Conservation (phyloP, 2,888 invertebrate species). For the Congeria kusceri region DNA sequence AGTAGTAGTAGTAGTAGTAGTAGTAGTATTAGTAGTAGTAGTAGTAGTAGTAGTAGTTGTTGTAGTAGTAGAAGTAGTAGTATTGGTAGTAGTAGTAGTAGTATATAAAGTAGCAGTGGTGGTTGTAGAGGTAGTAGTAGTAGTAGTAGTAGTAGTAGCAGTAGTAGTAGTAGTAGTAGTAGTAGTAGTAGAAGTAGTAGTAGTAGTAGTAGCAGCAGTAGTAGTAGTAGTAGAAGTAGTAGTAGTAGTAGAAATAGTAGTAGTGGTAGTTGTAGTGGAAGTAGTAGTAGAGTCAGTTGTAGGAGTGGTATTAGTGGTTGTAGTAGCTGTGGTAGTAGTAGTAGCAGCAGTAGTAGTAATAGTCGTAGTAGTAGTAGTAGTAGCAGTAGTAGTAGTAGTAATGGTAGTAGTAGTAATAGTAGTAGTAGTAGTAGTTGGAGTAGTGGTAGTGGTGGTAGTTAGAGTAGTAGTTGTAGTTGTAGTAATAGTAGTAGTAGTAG, state of each 20-base stretch:
- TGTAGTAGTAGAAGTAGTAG: too few relatives aligned
- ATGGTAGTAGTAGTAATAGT: neutral
- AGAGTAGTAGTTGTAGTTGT: neutral
- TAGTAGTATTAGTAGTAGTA: too few relatives aligned
- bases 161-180: constrained; percentile 1
- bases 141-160: constrained; percentile 4
- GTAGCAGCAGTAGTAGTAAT: neutral
- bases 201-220: constrained; percentile 1
- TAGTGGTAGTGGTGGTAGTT: too few relatives aligned
- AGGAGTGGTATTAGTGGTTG: neutral
- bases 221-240: constrained; percentile 1
- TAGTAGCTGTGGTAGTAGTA: neutral
- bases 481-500: constrained; percentile 8
- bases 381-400: neutral
- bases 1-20: neutral
- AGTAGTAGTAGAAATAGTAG: neutral
- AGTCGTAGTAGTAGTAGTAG: neutral
- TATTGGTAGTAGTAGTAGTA: too few relatives aligned
- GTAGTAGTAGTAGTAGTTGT: too few relatives aligned
- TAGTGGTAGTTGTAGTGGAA: neutral
- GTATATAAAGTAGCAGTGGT: neutral
- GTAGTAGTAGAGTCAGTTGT: neutral
- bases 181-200: constrained; percentile 3
- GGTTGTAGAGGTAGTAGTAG: neutral
- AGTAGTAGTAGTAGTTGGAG: neutral